A percentile compares a stretch with the other conserved stretches of the same genome.
phyloP scores from a whole-genome alignment of 92 coral and sea anemone genomes.

The Bergia puertoricense region DNA sequence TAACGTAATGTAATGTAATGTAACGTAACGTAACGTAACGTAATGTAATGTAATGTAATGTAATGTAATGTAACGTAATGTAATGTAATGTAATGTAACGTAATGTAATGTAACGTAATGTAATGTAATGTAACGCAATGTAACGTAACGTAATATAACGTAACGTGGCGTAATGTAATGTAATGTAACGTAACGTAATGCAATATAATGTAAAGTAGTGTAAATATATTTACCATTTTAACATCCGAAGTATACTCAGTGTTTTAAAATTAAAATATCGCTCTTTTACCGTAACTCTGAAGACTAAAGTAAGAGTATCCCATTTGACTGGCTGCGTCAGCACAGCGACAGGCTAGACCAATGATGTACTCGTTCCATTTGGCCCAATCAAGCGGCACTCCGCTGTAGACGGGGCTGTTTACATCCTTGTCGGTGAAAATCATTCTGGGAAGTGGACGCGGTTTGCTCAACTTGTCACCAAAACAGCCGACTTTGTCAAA shows the following conservation, averaged over 20 bases:
- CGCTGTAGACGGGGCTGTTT: conserved; percentile 23
- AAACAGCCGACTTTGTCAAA: conserved; percentile 33
- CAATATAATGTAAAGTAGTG: too few relatives aligned
- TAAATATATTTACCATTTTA: too few relatives aligned
- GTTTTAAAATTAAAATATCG: background rate
- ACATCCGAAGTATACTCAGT: background rate
- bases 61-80: too few relatives aligned
- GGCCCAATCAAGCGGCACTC: conserved; percentile 36
- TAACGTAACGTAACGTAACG: too few relatives aligned
- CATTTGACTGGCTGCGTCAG: conserved; percentile 6
- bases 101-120: too few relatives aligned
- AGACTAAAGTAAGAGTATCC: conserved; percentile 31
- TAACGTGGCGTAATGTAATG: too few relatives aligned
- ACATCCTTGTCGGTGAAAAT: conserved; percentile 10
- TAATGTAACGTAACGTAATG: too few relatives aligned
- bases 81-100: too few relatives aligned
- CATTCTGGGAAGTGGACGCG: conserved; percentile 10
- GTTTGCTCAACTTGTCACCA: conserved; percentile 3
- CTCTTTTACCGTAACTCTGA: conserved; percentile 30
- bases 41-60: too few relatives aligned
- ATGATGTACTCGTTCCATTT: conserved; percentile 32
- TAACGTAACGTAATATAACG: too few relatives aligned
- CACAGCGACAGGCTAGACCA: conserved; percentile 34
- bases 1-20: too few relatives aligned
- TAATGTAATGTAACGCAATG: too few relatives aligned